Conservation (phyloP, 2,797 vertebrate species). For the Rhincodon typus region DNA sequence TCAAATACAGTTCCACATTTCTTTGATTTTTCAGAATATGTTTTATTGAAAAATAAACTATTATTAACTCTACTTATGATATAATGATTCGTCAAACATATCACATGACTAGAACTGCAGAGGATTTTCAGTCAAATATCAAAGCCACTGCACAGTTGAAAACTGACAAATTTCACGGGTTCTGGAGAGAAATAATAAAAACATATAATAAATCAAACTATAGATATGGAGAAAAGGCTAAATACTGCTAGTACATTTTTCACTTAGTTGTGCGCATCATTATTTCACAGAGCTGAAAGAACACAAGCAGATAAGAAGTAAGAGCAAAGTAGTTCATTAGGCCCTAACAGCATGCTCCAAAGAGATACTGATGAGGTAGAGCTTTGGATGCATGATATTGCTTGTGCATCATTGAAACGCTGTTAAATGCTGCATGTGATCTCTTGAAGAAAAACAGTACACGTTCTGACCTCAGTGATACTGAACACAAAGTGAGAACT, state of each 20-base stretch:
- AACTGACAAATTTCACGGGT: not conserved
- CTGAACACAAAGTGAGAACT: not conserved
- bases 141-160: not conserved
- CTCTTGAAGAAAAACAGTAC: not conserved
- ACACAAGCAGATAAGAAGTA: too few species aligned
- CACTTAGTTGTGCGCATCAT: not conserved
- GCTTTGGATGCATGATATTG: not conserved
- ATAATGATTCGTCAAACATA: not conserved
- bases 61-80: not conserved
- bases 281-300: not conserved
- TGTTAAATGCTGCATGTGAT: not conserved
- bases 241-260: not conserved
- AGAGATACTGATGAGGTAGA: not conserved
- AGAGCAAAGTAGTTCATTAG: too few species aligned
- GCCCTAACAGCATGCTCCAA: not conserved
- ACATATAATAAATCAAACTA: not conserved
- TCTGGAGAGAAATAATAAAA: not conserved
- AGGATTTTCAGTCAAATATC: not conserved
- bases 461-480: not conserved
- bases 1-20: not conserved
- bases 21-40: not conserved
- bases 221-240: not conserved
- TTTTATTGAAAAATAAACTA: not conserved
- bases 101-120: not conserved
- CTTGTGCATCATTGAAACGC: not conserved